These are phyloP conservation scores for Atherinomorus stipes DNA, from an alignment of 2,113 vertebrate species.

Conservation along the genomic window DNA sequence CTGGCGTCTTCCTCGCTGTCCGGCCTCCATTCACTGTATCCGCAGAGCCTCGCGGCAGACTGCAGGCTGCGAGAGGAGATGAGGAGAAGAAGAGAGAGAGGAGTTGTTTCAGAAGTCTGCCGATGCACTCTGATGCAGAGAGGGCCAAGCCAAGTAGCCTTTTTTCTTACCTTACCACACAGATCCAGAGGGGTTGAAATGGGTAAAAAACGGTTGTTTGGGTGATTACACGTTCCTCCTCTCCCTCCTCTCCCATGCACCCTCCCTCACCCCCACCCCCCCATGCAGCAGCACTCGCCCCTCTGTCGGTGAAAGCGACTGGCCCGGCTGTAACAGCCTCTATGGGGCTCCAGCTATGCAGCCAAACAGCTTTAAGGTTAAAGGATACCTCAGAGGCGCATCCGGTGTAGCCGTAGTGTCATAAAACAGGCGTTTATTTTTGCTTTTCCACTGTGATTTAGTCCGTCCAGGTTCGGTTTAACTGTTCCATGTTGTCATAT, in stretches of 20 bases:
- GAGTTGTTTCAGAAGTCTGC: constrained; percentile 55
- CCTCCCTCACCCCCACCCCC: constrained; percentile 15
- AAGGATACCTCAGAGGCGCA: constrained; percentile 38
- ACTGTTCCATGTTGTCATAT: background rate
- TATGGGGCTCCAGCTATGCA: constrained; percentile 49
- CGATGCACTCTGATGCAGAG: constrained; percentile 50
- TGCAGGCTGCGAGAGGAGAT: constrained; percentile 39
- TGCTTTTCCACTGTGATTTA: background rate
- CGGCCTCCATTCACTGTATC: constrained; percentile 63
- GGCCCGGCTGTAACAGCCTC: constrained; percentile 49
- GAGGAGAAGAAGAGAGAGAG: constrained; percentile 50
- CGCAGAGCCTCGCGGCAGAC: constrained; percentile 45
- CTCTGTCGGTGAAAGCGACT: constrained; percentile 57
- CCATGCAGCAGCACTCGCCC: constrained; percentile 37
- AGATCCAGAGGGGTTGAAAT: constrained; percentile 72
- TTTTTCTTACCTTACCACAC: constrained; percentile 68
- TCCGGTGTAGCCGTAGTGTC: constrained; percentile 34
- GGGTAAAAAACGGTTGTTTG: constrained; percentile 76
- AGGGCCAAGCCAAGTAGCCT: constrained; percentile 56
- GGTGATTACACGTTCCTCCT: constrained; percentile 73
- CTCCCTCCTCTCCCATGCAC: constrained; percentile 20
- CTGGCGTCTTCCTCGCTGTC: constrained; percentile 46
- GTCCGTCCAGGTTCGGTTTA: background rate
- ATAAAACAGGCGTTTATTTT: constrained; percentile 19
- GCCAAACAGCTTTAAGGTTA: constrained; percentile 31